Conservation (phyloP, 1,140 invertebrate species). For the Calephelis nemesis region DNA sequence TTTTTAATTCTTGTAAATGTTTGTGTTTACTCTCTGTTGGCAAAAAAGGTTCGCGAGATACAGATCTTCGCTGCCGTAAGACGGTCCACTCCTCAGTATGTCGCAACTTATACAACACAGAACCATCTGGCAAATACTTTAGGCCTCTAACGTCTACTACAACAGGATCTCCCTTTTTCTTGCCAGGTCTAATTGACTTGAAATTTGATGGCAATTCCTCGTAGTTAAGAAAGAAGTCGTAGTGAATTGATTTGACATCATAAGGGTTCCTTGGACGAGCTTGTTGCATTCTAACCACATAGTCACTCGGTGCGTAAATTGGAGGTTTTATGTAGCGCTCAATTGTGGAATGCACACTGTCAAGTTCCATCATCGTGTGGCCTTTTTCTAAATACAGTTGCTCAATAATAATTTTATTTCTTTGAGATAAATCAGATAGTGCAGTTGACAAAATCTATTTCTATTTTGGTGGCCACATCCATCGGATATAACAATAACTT, state of each 20-base stretch:
- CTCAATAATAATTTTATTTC: slow-evolving; percentile 3
- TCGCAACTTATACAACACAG: slow-evolving; percentile 4
- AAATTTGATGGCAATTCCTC: slow-evolving; percentile 1
- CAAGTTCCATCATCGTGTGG: slow-evolving; percentile 18
- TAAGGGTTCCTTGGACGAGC: slow-evolving; percentile 4
- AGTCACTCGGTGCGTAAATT: slow-evolving; percentile 2
- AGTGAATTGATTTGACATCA: slow-evolving; percentile 10
- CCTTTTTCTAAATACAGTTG: slow-evolving; percentile 16
- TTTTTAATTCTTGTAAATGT: slow-evolving; percentile 18
- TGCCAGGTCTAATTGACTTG: slow-evolving; percentile 1
- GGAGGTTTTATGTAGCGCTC: slow-evolving; percentile 12
- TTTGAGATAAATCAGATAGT: background rate
- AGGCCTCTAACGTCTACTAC: slow-evolving; percentile 12
- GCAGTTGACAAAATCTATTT: slow-evolving; percentile 3
- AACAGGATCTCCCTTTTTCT: slow-evolving; percentile 19
- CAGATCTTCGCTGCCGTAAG: too few relatives aligned
- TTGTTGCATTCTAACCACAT: slow-evolving; percentile 2
- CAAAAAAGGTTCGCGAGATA: background rate
- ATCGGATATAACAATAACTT: slow-evolving; percentile 14
- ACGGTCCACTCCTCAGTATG: background rate
- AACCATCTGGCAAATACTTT: slow-evolving; percentile 8
- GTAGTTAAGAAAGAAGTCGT: slow-evolving; percentile 9
- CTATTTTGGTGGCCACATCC: slow-evolving; percentile 7
- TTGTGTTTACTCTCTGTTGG: slow-evolving; percentile 17
- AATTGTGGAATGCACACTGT: background rate